phyloP scores from a whole-genome alignment of 2,797 vertebrate genomes.

The Distichodus sexfasciatus region DNA sequence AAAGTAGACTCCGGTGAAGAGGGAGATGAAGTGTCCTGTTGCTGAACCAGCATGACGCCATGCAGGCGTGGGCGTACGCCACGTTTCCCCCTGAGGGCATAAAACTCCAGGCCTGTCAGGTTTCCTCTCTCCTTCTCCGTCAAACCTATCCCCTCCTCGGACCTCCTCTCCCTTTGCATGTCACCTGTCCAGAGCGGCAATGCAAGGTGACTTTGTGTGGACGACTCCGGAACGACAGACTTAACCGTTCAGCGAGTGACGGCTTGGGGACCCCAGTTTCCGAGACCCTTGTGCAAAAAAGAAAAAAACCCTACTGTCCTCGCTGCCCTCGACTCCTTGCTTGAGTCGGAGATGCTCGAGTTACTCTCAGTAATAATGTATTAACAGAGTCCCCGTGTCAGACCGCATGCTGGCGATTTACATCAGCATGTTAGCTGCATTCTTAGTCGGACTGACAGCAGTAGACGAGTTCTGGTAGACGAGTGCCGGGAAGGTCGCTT shows the following conservation, averaged over 20 bases:
- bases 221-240: constrained; percentile 55
- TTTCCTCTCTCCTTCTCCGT: constrained; percentile 64
- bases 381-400: constrained; percentile 51
- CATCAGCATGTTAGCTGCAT: constrained; percentile 50
- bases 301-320: not conserved
- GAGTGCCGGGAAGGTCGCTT: too few species aligned
- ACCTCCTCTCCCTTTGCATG: constrained; percentile 56
- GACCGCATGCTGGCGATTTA: constrained; percentile 48
- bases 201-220: constrained; percentile 75
- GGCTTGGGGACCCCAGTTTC: constrained; percentile 58
- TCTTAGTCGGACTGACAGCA: constrained; percentile 53
- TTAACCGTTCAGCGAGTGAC: constrained; percentile 60
- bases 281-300: not conserved
- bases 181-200: constrained; percentile 71
- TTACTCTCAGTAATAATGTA: constrained; percentile 48
- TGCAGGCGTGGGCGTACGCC: constrained; percentile 63
- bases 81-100: constrained; percentile 64
- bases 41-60: constrained; percentile 68
- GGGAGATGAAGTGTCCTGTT: constrained; percentile 21
- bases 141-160: constrained; percentile 48
- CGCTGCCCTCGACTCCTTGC: not conserved
- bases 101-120: constrained; percentile 72
- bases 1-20: not conserved
- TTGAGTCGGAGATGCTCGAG: constrained; percentile 6
- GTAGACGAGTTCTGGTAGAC: too few species aligned